phyloP scores from a whole-genome alignment of 2,888 invertebrate genomes.

The Rapana venosa region DNA sequence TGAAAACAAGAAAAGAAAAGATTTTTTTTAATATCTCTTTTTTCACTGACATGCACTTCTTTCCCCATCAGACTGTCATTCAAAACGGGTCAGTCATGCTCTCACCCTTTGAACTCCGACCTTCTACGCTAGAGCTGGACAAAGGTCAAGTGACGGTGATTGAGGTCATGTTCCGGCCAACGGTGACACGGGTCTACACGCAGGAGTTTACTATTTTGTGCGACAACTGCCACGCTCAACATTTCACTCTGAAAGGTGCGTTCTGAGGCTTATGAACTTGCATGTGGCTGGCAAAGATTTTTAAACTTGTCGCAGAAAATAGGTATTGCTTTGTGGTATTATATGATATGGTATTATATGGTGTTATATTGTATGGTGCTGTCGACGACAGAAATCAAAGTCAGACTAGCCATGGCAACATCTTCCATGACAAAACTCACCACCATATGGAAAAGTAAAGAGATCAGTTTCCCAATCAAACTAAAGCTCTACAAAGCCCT shows the following conservation, averaged over 20 bases:
- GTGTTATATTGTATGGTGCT: too few relatives aligned
- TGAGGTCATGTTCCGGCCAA: slow-evolving; percentile 75
- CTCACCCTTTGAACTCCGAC: slow-evolving; percentile 76
- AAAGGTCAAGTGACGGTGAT: slow-evolving; percentile 68
- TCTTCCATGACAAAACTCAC: too few relatives aligned
- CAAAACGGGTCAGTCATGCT: slow-evolving; percentile 65
- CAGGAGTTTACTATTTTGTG: slow-evolving; percentile 75
- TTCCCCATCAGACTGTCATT: slow-evolving; percentile 63
- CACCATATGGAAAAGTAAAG: too few relatives aligned
- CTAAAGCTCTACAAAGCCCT: too few relatives aligned
- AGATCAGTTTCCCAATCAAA: too few relatives aligned
- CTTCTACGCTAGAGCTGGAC: slow-evolving; percentile 74
- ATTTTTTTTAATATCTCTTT: background rate
- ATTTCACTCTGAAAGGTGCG: slow-evolving; percentile 74
- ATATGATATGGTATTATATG: background rate
- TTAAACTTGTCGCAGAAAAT: background rate
- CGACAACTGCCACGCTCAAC: slow-evolving; percentile 77
- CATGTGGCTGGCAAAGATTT: background rate
- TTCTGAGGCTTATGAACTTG: background rate
- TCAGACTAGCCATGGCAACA: too few relatives aligned
- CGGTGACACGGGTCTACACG: slow-evolving; percentile 61
- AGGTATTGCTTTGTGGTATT: background rate
- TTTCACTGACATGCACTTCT: background rate
- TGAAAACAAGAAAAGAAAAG: background rate
- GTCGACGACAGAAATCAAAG: too few relatives aligned